Conservation (phyloP, 2,113 vertebrate genomes). For the Muntiacus muntjak region DNA sequence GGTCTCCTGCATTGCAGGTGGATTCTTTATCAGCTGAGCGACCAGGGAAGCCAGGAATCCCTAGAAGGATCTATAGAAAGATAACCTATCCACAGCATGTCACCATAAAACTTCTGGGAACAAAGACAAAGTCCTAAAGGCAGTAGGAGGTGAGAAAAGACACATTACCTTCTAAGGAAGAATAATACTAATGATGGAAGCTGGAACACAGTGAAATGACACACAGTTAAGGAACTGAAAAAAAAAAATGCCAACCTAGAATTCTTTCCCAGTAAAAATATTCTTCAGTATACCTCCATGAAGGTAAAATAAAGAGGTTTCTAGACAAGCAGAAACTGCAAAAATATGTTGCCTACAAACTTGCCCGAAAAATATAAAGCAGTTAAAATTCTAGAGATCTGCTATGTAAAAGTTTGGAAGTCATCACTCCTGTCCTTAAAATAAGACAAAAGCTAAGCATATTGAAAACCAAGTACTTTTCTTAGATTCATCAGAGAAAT, state of each 20-base stretch:
- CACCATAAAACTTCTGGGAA: background rate
- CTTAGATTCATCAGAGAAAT: background rate
- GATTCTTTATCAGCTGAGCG: background rate
- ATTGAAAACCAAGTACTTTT: background rate
- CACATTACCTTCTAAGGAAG: background rate
- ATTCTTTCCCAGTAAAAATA: background rate
- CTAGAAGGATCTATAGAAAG: background rate
- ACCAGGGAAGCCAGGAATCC: background rate
- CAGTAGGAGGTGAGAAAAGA: background rate
- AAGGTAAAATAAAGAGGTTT: background rate
- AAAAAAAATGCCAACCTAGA: background rate
- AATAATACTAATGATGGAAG: background rate
- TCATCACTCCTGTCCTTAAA: background rate
- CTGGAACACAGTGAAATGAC: background rate
- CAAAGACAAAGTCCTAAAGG: background rate
- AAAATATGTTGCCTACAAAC: background rate
- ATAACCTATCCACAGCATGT: background rate
- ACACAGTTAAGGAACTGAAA: background rate
- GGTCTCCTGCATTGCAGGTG: background rate
- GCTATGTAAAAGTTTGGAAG: background rate
- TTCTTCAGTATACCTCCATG: background rate
- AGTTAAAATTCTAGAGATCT: background rate
- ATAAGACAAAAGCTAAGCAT: background rate
- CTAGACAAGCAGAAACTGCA: background rate
- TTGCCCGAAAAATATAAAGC: background rate